Conservation (phyloP, 2,113 vertebrate genomes). For the Ascaphus truei region DNA sequence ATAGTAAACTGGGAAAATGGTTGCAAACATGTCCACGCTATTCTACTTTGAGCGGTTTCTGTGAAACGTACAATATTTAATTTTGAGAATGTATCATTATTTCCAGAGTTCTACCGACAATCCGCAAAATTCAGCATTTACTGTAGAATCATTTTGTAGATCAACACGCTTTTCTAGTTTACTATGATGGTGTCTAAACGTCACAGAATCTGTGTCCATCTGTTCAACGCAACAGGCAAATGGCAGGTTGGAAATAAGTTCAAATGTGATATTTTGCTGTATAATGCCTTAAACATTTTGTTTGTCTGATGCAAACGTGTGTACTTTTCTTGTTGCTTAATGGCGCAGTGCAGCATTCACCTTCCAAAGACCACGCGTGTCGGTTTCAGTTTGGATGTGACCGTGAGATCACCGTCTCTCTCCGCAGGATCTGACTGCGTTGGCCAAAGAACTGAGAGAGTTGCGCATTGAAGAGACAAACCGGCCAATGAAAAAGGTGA, state of each 20-base stretch:
- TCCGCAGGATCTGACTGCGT: conserved; percentile 87
- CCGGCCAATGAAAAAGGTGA: conserved; percentile 93
- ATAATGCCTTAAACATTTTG: conserved; percentile 61
- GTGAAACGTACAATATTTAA: too few relatives aligned
- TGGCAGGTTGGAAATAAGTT: conserved; percentile 56
- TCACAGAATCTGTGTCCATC: conserved; percentile 41
- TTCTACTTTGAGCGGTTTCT: too few relatives aligned
- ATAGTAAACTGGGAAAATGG: conserved; percentile 63
- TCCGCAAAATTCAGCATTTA: too few relatives aligned
- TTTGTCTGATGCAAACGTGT: conserved; percentile 57
- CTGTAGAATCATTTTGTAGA: too few relatives aligned
- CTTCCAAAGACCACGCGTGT: background rate
- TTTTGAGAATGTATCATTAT: too few relatives aligned
- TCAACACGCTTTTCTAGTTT: conserved; percentile 54
- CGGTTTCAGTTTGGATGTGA: background rate
- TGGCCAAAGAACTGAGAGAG: conserved; percentile 94
- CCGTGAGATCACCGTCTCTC: background rate
- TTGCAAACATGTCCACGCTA: background rate
- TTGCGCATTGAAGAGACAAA: conserved; percentile 90
- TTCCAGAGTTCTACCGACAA: too few relatives aligned
- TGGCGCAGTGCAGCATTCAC: background rate
- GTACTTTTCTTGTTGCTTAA: conserved; percentile 60
- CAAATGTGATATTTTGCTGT: conserved; percentile 60
- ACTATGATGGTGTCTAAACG: conserved; percentile 59
- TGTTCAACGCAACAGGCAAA: conserved; percentile 18